Base-by-base conservation (phyloP, 2,797 vertebrate species). In the Toxotes lorentzi region DNA sequence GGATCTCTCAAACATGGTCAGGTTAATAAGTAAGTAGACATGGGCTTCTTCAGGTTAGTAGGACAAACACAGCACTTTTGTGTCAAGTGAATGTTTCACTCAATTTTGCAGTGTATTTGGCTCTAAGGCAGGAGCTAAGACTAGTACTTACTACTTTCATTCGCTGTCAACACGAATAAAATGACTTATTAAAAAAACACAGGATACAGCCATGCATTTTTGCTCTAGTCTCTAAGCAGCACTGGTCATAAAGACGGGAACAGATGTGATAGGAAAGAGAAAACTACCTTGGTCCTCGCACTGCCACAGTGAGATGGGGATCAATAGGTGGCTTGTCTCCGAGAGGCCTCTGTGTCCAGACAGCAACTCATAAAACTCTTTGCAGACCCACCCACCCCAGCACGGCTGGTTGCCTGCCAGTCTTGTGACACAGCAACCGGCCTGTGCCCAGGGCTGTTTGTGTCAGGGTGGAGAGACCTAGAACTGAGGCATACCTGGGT, bases 1-100 rank as follows among this genome's bases (percentile, higher is more conserved):
- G 86, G 92, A 83, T 78, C 73, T 57, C 69, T 87, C 71, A 67
- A 85, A 88, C 86, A 79, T 14, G n/a, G 68, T 66, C 56, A 71
- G 82, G 91, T 95, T 82, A 93, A 94, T 92, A 92, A 91, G 83
- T 91, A 83, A 94, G 76, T 65, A 79, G 79, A 72, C 47, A 75
- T 80, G 73, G 65, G 81, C 79, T 59, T 89, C 83, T 87, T 68
- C 61, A 81, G 92, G 88, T 93, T 89, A 92, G 87, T 92, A 41
- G 87, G 86, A 79, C 86, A 84, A 72, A 76, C 72, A 19, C 54
- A 70, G 63, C 73, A 57, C 35, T 50, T 86, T 65, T 64, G 57
- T 81, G 62, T 82, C 40, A 70, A 45, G 48, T 30, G 9, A 59
- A 35, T 40, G 58, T 71, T 67, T 11, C 11, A 21, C 40, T 60